Evolutionary conservation across 1,140 invertebrate genomes (phyloP).

Genomic region (Aphelenchoides fujianensis): DNA sequence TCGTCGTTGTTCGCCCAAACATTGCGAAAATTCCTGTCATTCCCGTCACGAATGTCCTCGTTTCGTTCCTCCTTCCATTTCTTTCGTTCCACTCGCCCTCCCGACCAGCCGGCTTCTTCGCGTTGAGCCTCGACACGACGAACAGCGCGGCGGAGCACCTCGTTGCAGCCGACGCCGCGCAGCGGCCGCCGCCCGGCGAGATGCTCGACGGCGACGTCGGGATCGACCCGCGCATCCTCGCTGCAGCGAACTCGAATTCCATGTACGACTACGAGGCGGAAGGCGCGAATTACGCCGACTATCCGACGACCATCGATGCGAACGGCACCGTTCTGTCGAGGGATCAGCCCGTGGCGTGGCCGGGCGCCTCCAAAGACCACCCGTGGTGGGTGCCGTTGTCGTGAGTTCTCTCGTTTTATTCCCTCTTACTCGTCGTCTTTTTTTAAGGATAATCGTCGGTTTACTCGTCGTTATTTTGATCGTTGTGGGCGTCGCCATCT

Average conservation of each 20-base stretch:
- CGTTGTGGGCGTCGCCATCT: neutral
- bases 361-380: neutral
- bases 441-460: constrained; percentile 10
- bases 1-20: no score
- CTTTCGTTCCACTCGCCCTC: neutral
- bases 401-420: neutral
- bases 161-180: neutral
- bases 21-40: no score
- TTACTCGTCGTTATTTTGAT: neutral
- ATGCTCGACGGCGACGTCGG: neutral
- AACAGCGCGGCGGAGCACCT: no score
- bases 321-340: neutral
- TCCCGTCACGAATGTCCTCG: no score
- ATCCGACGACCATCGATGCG: neutral
- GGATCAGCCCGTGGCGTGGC: neutral
- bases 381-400: constrained; percentile 4
- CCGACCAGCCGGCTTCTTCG: no score
- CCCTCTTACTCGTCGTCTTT: neutral
- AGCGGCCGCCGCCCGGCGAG: neutral
- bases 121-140: neutral
- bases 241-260: neutral
- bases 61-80: neutral
- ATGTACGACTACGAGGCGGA: neutral
- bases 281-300: neutral
- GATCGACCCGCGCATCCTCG: neutral